Base-by-base conservation (phyloP, 2,113 vertebrate genomes). In the Clarias gariepinus region DNA sequence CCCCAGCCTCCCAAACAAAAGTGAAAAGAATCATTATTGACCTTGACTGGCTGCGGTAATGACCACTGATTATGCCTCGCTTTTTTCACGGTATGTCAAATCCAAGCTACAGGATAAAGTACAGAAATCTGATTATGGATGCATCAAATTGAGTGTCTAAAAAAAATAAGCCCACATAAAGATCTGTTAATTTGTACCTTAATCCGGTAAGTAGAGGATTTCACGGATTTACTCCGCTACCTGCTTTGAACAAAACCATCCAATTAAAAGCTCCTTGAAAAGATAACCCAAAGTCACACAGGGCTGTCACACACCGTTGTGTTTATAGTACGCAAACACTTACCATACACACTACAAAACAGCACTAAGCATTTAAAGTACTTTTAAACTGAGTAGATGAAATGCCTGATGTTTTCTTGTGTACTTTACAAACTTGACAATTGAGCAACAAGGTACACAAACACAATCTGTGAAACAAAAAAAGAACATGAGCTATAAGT, bases 221-320 rank as follows among this genome's bases (percentile, higher is more conserved):
- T 88, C 79, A 85, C 84, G 78, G 66, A 82, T 88, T 82, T 85
- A 81, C 85, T 82, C 58, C 69, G 88, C 86, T 77, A 66, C 87
- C 78, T 87, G 78, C 90, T 88, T 89, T 80, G 57, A 88, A 89
- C 71, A 87, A 90, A 93, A 91, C 3, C 78, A 85, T 52, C 89
- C 92, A 93, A 92, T 94, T 92, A 93, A 91, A 83, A 60, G 63
- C 90, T 86, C 64, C 88, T 61, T 87, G 55, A 84, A 90, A 87
- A 68, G 57, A 91, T 76, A 83, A 83, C 89, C 55, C 63, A 84
- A 52, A 87, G 88, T 81, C 52, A 89, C 88, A 89, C 66, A 73
- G 85, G 85, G 63, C 82, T 81, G 78, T 84, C 83, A 82, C 88
- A 87, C 86, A 18, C 53, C 79, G 25, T 23, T 4, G 23, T 81